Evolutionary conservation across 2,797 vertebrate species (phyloP).

Genomic region (Enteromius anoplus): DNA sequence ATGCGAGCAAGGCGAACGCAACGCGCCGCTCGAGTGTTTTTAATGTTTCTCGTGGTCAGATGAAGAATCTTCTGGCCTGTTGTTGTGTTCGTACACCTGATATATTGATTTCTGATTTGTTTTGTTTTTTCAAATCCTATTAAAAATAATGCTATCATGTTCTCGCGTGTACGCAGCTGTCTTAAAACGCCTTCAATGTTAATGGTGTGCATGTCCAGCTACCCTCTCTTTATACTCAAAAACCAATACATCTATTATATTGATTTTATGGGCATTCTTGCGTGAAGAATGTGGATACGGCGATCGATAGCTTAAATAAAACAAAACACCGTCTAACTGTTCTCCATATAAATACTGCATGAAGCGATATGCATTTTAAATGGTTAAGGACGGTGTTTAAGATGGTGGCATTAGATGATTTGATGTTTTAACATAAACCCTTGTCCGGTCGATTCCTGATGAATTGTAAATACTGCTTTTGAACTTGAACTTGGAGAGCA

Average conservation of each 20-base stretch:
- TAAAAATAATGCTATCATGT: background rate
- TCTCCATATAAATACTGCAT: background rate
- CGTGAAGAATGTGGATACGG: constrained; percentile 16
- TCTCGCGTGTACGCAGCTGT: background rate
- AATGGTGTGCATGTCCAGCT: background rate
- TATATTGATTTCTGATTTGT: constrained; percentile 38
- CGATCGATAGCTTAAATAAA: constrained; percentile 18
- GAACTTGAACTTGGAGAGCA: constrained; percentile 58
- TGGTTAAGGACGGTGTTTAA: constrained; percentile 11
- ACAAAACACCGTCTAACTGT: background rate
- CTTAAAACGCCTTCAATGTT: background rate
- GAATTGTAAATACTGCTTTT: constrained; percentile 30
- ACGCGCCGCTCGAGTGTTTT: background rate
- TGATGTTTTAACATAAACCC: constrained; percentile 14
- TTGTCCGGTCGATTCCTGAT: constrained; percentile 43
- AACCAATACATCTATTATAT: constrained; percentile 36
- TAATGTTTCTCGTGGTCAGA: background rate
- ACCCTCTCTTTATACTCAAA: background rate
- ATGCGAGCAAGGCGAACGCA: background rate
- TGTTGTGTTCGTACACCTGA: background rate
- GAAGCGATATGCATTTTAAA: background rate
- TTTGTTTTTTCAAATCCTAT: background rate
- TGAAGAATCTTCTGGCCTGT: background rate
- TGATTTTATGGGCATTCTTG: constrained; percentile 41
- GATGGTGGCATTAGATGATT: constrained; percentile 32